Base-by-base conservation (phyloP, 1,140 invertebrate genomes). In the Eufriesea mexicana region DNA sequence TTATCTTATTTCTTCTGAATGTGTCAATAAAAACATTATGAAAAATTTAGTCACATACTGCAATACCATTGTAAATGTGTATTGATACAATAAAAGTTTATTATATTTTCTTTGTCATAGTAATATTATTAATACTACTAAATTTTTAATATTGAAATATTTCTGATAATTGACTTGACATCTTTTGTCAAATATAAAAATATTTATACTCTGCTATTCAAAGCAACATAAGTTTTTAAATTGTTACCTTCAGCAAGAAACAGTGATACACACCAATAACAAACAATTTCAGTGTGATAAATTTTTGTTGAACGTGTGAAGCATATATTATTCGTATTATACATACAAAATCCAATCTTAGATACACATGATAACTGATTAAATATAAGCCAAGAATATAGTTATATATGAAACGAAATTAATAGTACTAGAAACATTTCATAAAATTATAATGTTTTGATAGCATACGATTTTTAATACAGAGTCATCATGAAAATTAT, bases 401-500 rank as follows among this genome's bases (percentile, higher is more conserved):
- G 28, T 28, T 35, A 45, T 18, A 25, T 35, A 0, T 64, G 28
- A 67, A 23, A 78, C 28, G 62, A 70, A 70, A 78, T 2, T 59
- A 55, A 54, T 25, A 62, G 64, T 71, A 82, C n/a, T 18, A 16
- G 54, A 57, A 61, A 68, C 2, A n/a, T 23, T 55, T 1, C 18
- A 55, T n/a, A 55, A 83, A 72, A 54, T 8, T 35, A 23, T 23
- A 12, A 28, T 6, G 23, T 57, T 57, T 23, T 18, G 20, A 10
- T n/a, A 14, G 35, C 10, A 68, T 55, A 28, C 12, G 35, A 55
- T 25, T 81, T 73, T 81, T 61, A 68, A 47, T 75, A 85, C 77
- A 66, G 80, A 83, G 54, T 75, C 49, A 64, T 57, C 57, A n/a
- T 14, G 79, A 85, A 83, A 83, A 85, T 85, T 77, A 83, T 85